These are phyloP conservation scores for Muscicapa comitata DNA, from an alignment of 2,797 vertebrate genomes.

Conservation along the genomic window DNA sequence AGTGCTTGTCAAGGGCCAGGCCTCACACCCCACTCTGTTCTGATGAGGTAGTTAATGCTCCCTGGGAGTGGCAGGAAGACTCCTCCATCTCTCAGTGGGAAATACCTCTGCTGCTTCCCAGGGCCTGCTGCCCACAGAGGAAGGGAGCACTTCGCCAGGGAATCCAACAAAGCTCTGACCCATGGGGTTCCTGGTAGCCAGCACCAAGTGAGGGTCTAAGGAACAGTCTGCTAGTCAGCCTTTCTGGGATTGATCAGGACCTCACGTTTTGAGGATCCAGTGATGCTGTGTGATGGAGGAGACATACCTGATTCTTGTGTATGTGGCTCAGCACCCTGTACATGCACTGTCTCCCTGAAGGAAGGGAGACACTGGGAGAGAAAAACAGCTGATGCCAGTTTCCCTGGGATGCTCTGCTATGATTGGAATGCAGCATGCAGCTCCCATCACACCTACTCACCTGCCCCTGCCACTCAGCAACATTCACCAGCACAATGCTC, in stretches of 20 bases:
- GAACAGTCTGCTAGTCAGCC: not conserved
- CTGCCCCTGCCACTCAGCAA: conserved; percentile 96
- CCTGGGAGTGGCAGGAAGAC: rapidly evolving
- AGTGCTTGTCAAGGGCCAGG: not conserved
- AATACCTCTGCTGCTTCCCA: not conserved
- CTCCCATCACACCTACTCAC: conserved; percentile 57
- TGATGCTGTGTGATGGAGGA: not conserved
- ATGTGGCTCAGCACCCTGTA: not conserved
- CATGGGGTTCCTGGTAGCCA: not conserved
- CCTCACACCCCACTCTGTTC: not conserved
- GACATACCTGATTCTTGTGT: not conserved
- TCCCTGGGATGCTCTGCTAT: not conserved
- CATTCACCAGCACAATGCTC: conserved; percentile 91
- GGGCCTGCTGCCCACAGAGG: not conserved
- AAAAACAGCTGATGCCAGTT: not conserved
- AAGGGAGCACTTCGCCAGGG: not conserved
- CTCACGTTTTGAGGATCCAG: not conserved
- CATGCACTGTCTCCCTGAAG: not conserved
- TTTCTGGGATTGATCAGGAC: not conserved
- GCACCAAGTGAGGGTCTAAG: not conserved
- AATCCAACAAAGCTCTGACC: not conserved
- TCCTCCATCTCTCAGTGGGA: not conserved
- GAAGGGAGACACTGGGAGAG: rapidly evolving
- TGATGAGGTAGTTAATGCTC: not conserved
- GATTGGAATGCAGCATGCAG: not conserved